Evolutionary conservation across 2,888 invertebrate genomes (phyloP).

Genomic region (Morpho achilles): DNA sequence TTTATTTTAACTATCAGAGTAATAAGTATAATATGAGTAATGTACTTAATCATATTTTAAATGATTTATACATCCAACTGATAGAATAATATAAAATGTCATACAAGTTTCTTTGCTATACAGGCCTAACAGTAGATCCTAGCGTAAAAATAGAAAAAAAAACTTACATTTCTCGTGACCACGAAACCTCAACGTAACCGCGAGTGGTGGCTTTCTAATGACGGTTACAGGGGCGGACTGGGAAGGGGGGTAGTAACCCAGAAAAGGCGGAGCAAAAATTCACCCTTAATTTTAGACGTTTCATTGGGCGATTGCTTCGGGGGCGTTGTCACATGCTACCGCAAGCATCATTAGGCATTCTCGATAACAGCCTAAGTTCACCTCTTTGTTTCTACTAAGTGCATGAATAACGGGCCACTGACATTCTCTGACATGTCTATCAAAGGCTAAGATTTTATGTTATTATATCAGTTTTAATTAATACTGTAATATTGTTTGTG

Average conservation of each 20-base stretch:
- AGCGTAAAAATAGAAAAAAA: background rate
- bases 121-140: no score
- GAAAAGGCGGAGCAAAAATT: constrained; percentile 44
- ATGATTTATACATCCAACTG: no score
- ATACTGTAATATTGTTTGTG: no score
- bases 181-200: constrained; percentile 21
- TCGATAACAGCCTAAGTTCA: constrained; percentile 12
- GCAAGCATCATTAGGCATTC: constrained; percentile 34
- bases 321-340: constrained; percentile 35
- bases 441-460: background rate
- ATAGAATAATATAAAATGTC: background rate
- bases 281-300: constrained; percentile 31
- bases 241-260: constrained; percentile 35
- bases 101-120: no score
- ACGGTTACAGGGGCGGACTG: constrained; percentile 36
- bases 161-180: constrained; percentile 20
- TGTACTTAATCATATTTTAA: no score
- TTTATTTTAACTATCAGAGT: no score
- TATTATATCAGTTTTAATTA: background rate
- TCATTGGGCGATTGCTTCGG: constrained; percentile 43
- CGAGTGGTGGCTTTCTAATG: constrained; percentile 32
- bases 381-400: constrained; percentile 8
- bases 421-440: constrained; percentile 1
- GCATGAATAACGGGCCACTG: background rate
- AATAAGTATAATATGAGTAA: no score